phyloP scores from a whole-genome alignment of 2,888 invertebrate genomes.

The Leistus spinibarbis region DNA sequence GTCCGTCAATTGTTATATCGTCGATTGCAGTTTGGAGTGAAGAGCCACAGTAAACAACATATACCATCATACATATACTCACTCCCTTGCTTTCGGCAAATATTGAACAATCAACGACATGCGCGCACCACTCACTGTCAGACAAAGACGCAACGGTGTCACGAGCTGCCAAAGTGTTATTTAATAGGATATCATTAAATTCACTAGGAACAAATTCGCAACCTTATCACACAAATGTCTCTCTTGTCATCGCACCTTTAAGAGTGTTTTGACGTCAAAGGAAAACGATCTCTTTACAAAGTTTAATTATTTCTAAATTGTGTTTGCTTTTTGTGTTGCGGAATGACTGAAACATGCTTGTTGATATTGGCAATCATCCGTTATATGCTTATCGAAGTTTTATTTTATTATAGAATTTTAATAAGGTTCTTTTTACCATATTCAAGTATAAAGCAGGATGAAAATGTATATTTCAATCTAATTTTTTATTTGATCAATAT shows the following conservation, averaged over 20 bases:
- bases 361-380: background rate
- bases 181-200: conserved; percentile 37
- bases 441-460: too few species aligned
- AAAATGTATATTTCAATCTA: too few species aligned
- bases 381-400: too few species aligned
- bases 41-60: conserved; percentile 2
- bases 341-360: background rate
- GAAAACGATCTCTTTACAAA: conserved; percentile 2
- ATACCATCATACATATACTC: background rate
- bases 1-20: conserved; percentile 21
- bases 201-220: conserved; percentile 19
- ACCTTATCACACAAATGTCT: background rate
- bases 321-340: background rate
- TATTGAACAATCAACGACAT: conserved; percentile 11
- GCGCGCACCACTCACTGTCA: background rate
- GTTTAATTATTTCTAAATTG: conserved; percentile 3
- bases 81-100: background rate
- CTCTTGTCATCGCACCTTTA: background rate
- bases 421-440: too few species aligned
- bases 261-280: conserved; percentile 8
- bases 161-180: conserved; percentile 21
- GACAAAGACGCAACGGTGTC: background rate
- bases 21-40: background rate
- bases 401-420: too few species aligned
- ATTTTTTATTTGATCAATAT: too few species aligned